Evolutionary conservation across 2,888 invertebrate species (phyloP), one percentile per base, ranked within the genome.

Genomic region (Anaspis maculata): DNA sequence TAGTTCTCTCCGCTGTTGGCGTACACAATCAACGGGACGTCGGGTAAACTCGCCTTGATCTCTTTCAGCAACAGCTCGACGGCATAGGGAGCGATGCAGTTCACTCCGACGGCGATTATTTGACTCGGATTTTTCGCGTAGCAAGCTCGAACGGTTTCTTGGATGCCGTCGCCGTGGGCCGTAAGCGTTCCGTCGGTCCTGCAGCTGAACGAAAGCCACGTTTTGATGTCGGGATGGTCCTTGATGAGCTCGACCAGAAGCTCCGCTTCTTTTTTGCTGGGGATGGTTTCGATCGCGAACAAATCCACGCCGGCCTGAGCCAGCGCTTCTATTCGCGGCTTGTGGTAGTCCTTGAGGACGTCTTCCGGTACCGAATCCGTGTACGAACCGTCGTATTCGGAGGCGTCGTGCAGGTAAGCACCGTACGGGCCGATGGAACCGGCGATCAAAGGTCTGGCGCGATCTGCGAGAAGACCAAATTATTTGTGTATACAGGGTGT

Each of bases 361-460:
- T 71, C 68, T 67, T 28, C 64, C 5, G 76, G 61, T 2, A 80
- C 73, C 36, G 65, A 72, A 39, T 78, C 74, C 0, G 76, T 77
- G 56, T 85, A 86, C 42, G 70, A 71, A 9, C 92, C 92, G 13
- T 77, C 79, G 59, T 92, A 94, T 60, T 94, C 94, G 0, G 91
- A 92, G 5, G 84, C 83, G 60, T 94, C 88, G 56, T 83, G 81
- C 25, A 88, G 69, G 56, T 77, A 80, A 1, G 91, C 91, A 1
- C 90, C 92, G 60, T 86, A 92, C 0, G 92, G 88, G 0, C 92
- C 92, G 44, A 91, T 78, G 1, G 91, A 87, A 0, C 88, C 92
- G 22, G 86, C 86, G 15, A 92, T 72, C 48, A 79, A 59, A 5
- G 83, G 77, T 39, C 57, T 52, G 13, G 41, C 42, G 13, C 24